Evolutionary conservation across 2,113 vertebrate species (phyloP).

Genomic region (Cranoglanis bouderius): DNA sequence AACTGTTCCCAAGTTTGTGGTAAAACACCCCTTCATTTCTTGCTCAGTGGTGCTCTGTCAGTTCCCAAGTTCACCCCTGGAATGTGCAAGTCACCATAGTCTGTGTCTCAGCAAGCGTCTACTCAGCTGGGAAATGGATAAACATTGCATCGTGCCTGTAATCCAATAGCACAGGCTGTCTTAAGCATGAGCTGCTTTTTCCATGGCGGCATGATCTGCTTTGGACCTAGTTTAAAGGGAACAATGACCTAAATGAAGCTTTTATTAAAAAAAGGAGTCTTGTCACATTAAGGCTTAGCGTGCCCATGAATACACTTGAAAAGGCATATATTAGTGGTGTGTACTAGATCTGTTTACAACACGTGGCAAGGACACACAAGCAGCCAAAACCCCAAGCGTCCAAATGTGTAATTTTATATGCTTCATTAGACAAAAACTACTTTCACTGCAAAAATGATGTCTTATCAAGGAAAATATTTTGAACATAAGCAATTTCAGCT

Average conservation of each 20-base stretch:
- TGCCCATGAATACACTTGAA: not conserved
- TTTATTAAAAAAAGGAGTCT: not conserved
- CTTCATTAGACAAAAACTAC: not conserved
- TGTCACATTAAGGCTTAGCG: not conserved
- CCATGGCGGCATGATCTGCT: constrained; percentile 7
- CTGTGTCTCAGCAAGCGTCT: not conserved
- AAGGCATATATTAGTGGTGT: not conserved
- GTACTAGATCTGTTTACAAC: not conserved
- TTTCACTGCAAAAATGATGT: not conserved
- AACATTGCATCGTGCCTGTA: constrained; percentile 49
- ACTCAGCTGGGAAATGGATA: constrained; percentile 51
- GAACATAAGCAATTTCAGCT: not conserved
- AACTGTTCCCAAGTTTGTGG: not conserved
- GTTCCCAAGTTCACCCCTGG: constrained; percentile 3
- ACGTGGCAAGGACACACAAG: not conserved
- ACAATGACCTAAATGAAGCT: not conserved
- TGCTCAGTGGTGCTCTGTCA: not conserved
- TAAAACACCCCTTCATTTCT: not conserved
- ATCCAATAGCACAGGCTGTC: constrained; percentile 50
- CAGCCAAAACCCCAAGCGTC: not conserved
- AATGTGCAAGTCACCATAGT: constrained; percentile 53
- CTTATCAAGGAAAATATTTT: not conserved
- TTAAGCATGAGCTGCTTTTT: constrained; percentile 46
- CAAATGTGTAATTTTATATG: constrained; percentile 1
- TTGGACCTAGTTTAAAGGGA: not conserved